These are phyloP conservation scores for Phortica variegata DNA, from an alignment of 1,140 invertebrate genomes.

Conservation along the genomic window DNA sequence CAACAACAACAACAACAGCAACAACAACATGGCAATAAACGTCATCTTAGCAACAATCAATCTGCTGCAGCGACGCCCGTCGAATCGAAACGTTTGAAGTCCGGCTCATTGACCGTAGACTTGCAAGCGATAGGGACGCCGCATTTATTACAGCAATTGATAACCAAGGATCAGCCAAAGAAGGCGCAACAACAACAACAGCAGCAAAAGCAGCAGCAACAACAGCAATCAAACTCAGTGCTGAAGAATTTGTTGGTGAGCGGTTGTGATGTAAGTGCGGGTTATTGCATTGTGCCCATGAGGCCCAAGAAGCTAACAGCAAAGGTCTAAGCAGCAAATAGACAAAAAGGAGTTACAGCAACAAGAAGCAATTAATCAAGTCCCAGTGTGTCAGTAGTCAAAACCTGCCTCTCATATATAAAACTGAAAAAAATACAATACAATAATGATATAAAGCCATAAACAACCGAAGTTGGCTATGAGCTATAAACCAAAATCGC, in stretches of 20 bases:
- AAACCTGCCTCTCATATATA: constrained; percentile 22
- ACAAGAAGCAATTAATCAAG: neutral
- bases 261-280: constrained; percentile 87
- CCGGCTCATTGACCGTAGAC: constrained; percentile 26
- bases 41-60: constrained; percentile 33
- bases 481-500: constrained; percentile 2
- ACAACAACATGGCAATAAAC: constrained; percentile 40
- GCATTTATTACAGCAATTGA: constrained; percentile 45
- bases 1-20: constrained; percentile 26
- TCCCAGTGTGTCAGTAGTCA: too few relatives aligned
- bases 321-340: constrained; percentile 39
- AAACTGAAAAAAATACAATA: too few relatives aligned
- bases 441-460: constrained; percentile 23
- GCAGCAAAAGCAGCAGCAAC: constrained; percentile 33
- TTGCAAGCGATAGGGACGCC: constrained; percentile 25
- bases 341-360: neutral
- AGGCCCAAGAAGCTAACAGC: constrained; percentile 57
- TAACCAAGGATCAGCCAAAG: constrained; percentile 27
- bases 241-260: constrained; percentile 89
- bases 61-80: constrained; percentile 21
- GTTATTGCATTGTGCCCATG: constrained; percentile 79
- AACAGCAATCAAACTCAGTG: constrained; percentile 60
- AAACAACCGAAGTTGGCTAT: constrained; percentile 18
- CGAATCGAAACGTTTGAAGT: constrained; percentile 47
- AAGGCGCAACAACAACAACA: constrained; percentile 20